These are phyloP conservation scores for Limenitis camilla DNA, from an alignment of 2,888 invertebrate genomes.

Conservation along the genomic window DNA sequence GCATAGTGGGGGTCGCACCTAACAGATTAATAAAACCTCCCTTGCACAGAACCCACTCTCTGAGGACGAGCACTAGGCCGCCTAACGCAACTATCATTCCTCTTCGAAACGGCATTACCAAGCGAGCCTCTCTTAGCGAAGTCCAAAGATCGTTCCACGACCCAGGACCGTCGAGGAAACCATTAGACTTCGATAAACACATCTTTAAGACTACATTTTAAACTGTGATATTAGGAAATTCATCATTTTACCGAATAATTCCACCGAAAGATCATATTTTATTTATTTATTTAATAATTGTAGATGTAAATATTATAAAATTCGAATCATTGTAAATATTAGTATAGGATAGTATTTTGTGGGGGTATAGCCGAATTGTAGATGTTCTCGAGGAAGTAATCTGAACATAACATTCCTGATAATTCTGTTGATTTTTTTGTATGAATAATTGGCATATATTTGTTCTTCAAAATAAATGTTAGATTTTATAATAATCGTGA, in stretches of 20 bases:
- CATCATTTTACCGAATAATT: conserved; percentile 31
- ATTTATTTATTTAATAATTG: conserved; percentile 53
- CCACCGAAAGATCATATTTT: conserved; percentile 53
- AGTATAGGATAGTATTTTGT: conserved; percentile 25
- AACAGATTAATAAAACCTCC: conserved; percentile 52
- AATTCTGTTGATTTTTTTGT: not conserved
- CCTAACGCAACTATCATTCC: conserved; percentile 64
- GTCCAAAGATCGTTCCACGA: conserved; percentile 28
- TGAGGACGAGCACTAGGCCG: conserved; percentile 46
- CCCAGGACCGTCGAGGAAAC: conserved; percentile 30
- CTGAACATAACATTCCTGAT: not conserved
- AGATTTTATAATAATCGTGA: conserved; percentile 8
- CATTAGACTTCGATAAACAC: conserved; percentile 41
- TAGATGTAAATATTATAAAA: conserved; percentile 56
- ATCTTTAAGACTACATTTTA: conserved; percentile 63
- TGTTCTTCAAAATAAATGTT: not conserved
- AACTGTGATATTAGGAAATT: conserved; percentile 62
- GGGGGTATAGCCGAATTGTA: conserved; percentile 8
- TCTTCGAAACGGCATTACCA: conserved; percentile 49
- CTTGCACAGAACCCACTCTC: conserved; percentile 49
- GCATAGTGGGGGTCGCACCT: conserved; percentile 61
- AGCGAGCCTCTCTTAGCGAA: conserved; percentile 58
- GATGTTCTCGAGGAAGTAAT: not conserved
- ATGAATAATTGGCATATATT: not conserved
- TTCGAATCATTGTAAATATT: conserved; percentile 54